These are phyloP conservation scores for Dinomys branickii DNA, from an alignment of 2,113 vertebrate genomes.

Conservation along the genomic window DNA sequence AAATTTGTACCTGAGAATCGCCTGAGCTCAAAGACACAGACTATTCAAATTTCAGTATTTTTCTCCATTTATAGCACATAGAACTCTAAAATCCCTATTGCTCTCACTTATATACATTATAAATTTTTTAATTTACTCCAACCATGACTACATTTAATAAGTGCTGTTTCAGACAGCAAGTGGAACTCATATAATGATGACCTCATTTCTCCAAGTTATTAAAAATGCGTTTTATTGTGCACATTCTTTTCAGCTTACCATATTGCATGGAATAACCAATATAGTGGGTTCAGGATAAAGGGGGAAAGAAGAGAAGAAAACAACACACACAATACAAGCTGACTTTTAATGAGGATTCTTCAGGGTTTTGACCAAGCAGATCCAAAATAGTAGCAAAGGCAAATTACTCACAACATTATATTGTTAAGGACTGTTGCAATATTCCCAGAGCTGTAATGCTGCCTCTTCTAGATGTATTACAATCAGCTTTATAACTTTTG, in stretches of 20 bases:
- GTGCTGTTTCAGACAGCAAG: constrained; percentile 57
- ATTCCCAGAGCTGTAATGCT: constrained; percentile 73
- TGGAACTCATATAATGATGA: constrained; percentile 18
- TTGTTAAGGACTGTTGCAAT: constrained; percentile 41
- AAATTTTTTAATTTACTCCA: constrained; percentile 59
- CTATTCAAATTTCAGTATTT: not conserved
- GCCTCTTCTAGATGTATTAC: constrained; percentile 66
- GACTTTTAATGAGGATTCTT: constrained; percentile 77
- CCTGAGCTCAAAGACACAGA: not conserved
- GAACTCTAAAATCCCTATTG: not conserved
- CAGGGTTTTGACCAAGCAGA: constrained; percentile 79
- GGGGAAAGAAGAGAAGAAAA: constrained; percentile 37
- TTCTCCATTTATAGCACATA: not conserved
- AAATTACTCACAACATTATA: constrained; percentile 74
- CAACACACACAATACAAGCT: constrained; percentile 50
- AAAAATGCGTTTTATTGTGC: constrained; percentile 64
- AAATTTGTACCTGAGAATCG: not conserved
- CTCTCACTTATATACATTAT: not conserved
- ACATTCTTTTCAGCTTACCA: constrained; percentile 44
- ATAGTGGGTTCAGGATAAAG: not conserved
- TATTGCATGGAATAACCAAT: constrained; percentile 38
- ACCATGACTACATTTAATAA: constrained; percentile 14
- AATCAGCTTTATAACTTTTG: constrained; percentile 81
- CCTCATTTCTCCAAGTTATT: constrained; percentile 49
- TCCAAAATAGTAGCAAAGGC: constrained; percentile 76